Percentiles rank a stretch among this genome's conserved stretches.
Evolutionary conservation across 2,888 invertebrate species (phyloP).

Genomic region (Pandemis corylana): DNA sequence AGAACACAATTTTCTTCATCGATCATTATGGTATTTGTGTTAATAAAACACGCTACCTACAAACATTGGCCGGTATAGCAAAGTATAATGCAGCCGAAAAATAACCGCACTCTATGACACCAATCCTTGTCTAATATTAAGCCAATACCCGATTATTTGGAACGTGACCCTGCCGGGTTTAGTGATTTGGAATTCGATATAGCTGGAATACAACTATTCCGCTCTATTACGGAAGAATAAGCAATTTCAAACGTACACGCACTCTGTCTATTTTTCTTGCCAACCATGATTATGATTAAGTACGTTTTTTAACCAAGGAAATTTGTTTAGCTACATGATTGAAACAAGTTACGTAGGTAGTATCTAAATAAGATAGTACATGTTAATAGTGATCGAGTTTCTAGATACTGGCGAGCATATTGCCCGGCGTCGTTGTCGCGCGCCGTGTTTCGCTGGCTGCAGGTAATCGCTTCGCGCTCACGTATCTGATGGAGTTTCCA

Average conservation of each 20-base stretch:
- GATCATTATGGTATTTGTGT: background rate
- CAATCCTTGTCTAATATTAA: slow-evolving; percentile 26
- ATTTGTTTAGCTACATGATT: no score
- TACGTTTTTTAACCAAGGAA: background rate
- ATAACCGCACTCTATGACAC: slow-evolving; percentile 35
- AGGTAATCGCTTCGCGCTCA: slow-evolving; percentile 77
- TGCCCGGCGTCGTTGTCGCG: slow-evolving; percentile 48
- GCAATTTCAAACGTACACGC: background rate
- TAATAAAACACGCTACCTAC: background rate
- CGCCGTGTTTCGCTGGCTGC: slow-evolving; percentile 50
- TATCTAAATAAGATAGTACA: slow-evolving; percentile 1
- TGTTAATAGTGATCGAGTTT: background rate
- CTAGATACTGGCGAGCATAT: slow-evolving; percentile 27
- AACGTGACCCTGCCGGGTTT: slow-evolving; percentile 35
- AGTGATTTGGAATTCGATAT: slow-evolving; percentile 32
- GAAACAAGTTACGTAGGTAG: background rate
- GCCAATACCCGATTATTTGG: slow-evolving; percentile 37
- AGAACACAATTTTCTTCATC: background rate
- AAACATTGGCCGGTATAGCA: background rate
- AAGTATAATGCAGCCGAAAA: slow-evolving; percentile 7
- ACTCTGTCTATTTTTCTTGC: background rate
- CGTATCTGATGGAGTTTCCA: slow-evolving; percentile 82
- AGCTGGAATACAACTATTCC: slow-evolving; percentile 15
- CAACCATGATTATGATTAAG: background rate
- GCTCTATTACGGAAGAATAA: slow-evolving; percentile 21